Base-by-base conservation (phyloP, 2,888 invertebrate species). In the Mesoligia furuncula region DNA sequence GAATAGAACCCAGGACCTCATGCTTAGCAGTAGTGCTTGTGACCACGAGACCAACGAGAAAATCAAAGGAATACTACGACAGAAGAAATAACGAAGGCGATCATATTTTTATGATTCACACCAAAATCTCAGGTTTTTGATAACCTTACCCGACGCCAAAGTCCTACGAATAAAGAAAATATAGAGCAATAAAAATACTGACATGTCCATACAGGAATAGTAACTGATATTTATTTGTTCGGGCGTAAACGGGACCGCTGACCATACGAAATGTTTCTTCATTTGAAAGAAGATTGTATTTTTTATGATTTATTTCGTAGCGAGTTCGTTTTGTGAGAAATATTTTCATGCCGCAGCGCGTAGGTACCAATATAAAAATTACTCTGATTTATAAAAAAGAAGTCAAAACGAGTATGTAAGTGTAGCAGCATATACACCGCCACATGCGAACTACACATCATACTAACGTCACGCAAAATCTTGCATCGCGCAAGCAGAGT, bases 151-250 rank as follows among this genome's bases (percentile, higher is more conserved):
- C 48, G 68, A 73, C 66, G 39, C 75, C 45, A 5, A n/a, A 70
- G 64, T 68, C 27, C 45, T 31, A 24, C 62, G 79, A 71, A 88
- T 86, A 87, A 83, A 87, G 73, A 79, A 79, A 77, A 83, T 80
- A 79, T 51, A 54, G 80, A 51, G 36, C 79, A 71, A 87, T 86
- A 87, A 86, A 85, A 87, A 80, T 79, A 74, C 76, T 73, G 69
- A 68, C 57, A 71, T 67, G 66, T 67, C 78, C 78, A 68, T 42
- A 75, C 39, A 79, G 66, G 75, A 85, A 87, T 79, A 85, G 79
- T 51, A 77, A 71, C 20, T 42, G 77, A 69, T 82, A 76, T 83
- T 82, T 83, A 77, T 83, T 73, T 71, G 73, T 61, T 73, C 68
- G 36, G 2, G 9, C 3, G 62, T 67, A 64, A 45, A 39, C 62